Evolutionary conservation across 1,140 invertebrate genomes (phyloP).

Genomic region (Stenopsyche tienmushanensis): DNA sequence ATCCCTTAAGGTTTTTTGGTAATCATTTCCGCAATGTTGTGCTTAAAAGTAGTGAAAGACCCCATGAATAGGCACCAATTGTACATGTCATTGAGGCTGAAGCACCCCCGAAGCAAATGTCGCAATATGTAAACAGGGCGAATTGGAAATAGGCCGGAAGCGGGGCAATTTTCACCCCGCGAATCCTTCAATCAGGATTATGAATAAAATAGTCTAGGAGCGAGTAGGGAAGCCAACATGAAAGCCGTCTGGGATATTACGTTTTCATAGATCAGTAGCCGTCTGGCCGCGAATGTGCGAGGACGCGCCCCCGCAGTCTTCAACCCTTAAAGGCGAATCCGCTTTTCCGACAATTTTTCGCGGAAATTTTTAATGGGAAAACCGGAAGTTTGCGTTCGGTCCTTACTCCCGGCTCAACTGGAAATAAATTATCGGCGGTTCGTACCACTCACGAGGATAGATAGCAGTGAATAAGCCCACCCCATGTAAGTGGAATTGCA

Average conservation of each 20-base stretch:
- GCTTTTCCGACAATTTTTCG: background rate
- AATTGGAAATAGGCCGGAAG: background rate
- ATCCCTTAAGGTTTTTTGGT: too few relatives aligned
- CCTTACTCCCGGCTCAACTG: background rate
- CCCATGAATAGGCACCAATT: too few relatives aligned
- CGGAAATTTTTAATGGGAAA: background rate
- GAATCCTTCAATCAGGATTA: slow-evolving; percentile 1
- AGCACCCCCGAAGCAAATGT: too few relatives aligned
- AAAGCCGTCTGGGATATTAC: background rate
- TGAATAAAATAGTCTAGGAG: slow-evolving; percentile 9
- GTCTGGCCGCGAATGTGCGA: background rate
- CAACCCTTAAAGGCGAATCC: background rate
- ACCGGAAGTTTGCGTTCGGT: background rate
- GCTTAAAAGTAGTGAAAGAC: too few relatives aligned
- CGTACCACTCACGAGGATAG: too few relatives aligned
- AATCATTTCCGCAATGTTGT: too few relatives aligned
- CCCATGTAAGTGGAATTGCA: too few relatives aligned
- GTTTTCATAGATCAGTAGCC: slow-evolving; percentile 5
- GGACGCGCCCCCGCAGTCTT: background rate
- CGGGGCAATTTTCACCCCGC: background rate
- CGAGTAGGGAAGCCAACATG: background rate
- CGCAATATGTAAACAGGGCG: too few relatives aligned
- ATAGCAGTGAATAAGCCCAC: too few relatives aligned
- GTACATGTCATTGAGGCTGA: too few relatives aligned
- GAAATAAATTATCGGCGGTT: too few relatives aligned